Conservation (phyloP, 2,113 vertebrate species). For the Chloropsis hardwickii region DNA sequence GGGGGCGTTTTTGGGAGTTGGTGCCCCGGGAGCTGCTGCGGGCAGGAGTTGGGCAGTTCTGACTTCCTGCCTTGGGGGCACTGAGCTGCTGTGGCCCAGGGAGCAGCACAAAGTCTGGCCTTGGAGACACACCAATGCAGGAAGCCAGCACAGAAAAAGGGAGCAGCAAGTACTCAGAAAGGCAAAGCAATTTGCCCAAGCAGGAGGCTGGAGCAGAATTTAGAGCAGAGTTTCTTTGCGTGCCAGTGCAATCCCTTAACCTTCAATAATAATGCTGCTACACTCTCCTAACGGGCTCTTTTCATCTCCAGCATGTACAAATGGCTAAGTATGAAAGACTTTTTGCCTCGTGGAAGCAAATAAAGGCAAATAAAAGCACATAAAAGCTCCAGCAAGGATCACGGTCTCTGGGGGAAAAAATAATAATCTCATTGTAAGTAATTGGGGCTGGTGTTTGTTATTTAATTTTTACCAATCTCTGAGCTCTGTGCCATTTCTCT, state of each 20-base stretch:
- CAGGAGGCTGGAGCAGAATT: neutral
- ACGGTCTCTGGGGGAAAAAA: too few relatives aligned
- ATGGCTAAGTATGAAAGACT: neutral
- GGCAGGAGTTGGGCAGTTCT: conserved; percentile 17
- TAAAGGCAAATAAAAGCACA: neutral
- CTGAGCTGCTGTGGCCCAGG: neutral
- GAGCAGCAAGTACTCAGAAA: conserved; percentile 1
- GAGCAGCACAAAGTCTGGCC: neutral
- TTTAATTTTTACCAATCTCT: neutral
- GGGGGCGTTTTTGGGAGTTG: fast-evolving
- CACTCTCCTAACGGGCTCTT: neutral
- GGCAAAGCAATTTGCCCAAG: neutral
- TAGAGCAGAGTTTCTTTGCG: neutral
- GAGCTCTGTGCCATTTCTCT: neutral
- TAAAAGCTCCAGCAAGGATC: neutral
- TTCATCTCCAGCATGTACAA: neutral
- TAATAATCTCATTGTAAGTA: neutral
- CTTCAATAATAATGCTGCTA: neutral
- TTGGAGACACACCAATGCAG: conserved; percentile 14
- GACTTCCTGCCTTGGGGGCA: neutral
- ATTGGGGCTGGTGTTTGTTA: neutral
- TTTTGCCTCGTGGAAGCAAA: neutral
- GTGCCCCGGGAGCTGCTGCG: neutral
- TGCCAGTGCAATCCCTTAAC: neutral
- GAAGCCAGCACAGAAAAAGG: conserved; percentile 25